Base-by-base conservation (phyloP, 2,888 invertebrate genomes). In the Callimorpha dominula region DNA sequence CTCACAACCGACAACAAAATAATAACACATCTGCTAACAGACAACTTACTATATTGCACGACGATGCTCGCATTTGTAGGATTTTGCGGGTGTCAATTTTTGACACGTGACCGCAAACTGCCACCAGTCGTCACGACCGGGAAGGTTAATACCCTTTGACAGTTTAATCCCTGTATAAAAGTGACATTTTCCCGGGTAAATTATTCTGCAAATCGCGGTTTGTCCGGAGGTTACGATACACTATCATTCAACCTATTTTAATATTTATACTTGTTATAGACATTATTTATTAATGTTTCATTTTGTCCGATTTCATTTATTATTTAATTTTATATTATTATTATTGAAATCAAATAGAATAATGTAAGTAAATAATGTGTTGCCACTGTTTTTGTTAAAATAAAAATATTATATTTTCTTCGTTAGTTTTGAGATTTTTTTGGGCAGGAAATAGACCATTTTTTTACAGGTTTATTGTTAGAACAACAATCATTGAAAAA, bases 151-250 rank as follows among this genome's bases (percentile, higher is more conserved):
- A 70, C 74, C 77, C 74, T 65, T 82, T 78, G 76, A 82, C 85
- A 75, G 66, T 78, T 84, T 84, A 83, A 83, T 80, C 65, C 79
- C 40, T 70, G 70, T 60, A 73, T 60, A 80, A 84, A 82, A 82
- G 76, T 76, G 77, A 62, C 77, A 71, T 76, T 78, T 76, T 65
- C 68, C 49, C 54, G 54, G 52, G 31, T 46, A 67, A 63, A 67
- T 70, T 62, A 17, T 63, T 70, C 42, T 20, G 67, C 52, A 80
- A 82, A 80, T 74, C 64, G 57, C 67, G 64, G 67, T 74, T 79
- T 73, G 72, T 57, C 31, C 64, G 65, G 65, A 49, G 77, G 63
- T 74, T 75, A 72, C 70, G 68, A 62, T 63, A 20, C 42, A 54
- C 66, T 62, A 60, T 15, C 52, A 14, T 42, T 62, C 63, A 66